Conservation (phyloP, 30 jellyfish, hydroid and myxozoan genomes). For the Morbakka virulenta region DNA sequence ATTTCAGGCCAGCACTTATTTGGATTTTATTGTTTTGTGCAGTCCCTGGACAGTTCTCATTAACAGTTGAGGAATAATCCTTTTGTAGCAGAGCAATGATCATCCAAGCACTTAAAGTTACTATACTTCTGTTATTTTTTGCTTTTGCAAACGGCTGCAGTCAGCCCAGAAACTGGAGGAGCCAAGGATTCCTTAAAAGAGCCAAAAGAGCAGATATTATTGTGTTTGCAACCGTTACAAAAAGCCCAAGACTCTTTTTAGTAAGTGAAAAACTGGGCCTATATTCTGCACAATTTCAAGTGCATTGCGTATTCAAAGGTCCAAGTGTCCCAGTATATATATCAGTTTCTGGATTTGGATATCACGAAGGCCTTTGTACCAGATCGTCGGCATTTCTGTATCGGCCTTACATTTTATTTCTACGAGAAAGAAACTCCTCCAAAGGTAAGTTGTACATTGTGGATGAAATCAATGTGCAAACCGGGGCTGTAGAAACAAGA, state of each 20-base stretch:
- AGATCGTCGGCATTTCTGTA: constrained; percentile 52
- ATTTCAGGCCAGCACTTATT: no score
- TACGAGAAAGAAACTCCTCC: not conserved
- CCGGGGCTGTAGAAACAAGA: not conserved
- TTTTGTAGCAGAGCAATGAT: no score
- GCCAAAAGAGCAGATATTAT: constrained; percentile 66
- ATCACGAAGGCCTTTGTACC: constrained; percentile 70
- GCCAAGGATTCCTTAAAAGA: constrained; percentile 58
- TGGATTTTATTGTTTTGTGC: no score
- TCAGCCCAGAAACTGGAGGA: constrained; percentile 37
- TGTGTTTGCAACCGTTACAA: constrained; percentile 69
- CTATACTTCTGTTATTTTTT: no score
- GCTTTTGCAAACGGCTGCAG: constrained; percentile 27
- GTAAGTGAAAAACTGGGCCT: not conserved
- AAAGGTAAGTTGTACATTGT: not conserved
- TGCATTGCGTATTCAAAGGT: constrained; percentile 70
- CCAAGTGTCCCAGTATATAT: constrained; percentile 38
- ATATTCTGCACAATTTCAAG: constrained; percentile 45
- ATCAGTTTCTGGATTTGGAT: constrained; percentile 56
- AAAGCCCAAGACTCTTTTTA: constrained; percentile 31
- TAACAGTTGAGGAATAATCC: no score
- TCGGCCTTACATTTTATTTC: constrained; percentile 39
- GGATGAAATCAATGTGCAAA: not conserved
- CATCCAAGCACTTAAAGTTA: no score
- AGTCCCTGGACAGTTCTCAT: no score